Evolutionary conservation across 2,113 vertebrate genomes (phyloP), one percentile per base, ranked within the genome.

Genomic region (Myotis brandtii): DNA sequence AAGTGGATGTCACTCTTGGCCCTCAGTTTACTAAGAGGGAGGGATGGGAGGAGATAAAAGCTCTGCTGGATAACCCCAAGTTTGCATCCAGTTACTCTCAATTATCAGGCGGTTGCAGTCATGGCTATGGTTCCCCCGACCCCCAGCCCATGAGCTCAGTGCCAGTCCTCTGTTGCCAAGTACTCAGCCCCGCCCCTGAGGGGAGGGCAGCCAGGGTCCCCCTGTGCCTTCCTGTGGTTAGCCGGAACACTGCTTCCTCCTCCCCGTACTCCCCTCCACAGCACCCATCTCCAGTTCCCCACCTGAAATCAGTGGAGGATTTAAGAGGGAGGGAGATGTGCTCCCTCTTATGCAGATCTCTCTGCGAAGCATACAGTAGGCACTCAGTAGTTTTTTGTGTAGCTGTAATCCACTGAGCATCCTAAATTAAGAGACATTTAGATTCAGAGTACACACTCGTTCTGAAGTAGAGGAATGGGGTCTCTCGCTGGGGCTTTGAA

Each of bases 391-490:
- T n/a, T 76, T 43, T 94, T 59, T 75, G 27, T 50, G 16, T 67
- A 25, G 16, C 72, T 84, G 92, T 83, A 64, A 43, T 52, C 23
- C 50, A 46, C 27, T 20, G n/a, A 81, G n/a, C n/a, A 37, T 77
- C 90, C 67, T 67, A 85, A 77, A 75, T 80, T 52, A 97, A 97
- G 79, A 96, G 93, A 93, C 89, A 86, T 96, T 97, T 50, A 81
- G 75, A 69, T 95, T 95, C 90, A 92, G 92, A 94, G 93, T 88
- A 80, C 67, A 94, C 96, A 94, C 86, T 95, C 89, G 93, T 96
- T 93, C 88, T 50, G 81, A 97, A 96, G 77, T 18, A 46, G 95
- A 93, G 83, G 86, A 88, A 90, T 88, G 10, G 82, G 94, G 86
- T 75, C 86, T 95, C 82, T 91, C 88, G 2, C 46, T 95, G 66